Conservation (phyloP, 2,888 invertebrate species). For the Rhagonycha lutea region DNA sequence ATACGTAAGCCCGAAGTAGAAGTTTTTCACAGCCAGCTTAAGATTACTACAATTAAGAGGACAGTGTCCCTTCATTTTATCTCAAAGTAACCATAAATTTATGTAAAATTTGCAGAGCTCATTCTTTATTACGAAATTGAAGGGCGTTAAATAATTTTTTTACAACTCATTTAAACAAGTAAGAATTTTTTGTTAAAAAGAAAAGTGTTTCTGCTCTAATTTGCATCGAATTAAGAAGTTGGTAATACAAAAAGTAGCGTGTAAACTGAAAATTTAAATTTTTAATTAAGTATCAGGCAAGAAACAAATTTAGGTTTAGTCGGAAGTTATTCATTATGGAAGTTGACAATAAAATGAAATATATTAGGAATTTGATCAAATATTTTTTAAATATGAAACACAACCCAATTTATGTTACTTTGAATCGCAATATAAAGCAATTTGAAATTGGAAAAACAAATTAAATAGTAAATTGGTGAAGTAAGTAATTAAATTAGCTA, state of each 20-base stretch:
- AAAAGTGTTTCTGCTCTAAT: not conserved
- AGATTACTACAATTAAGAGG: no score
- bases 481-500: not conserved
- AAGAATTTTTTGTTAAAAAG: not conserved
- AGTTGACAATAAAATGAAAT: not conserved
- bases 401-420: no score
- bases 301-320: not conserved
- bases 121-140: not conserved
- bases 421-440: not conserved
- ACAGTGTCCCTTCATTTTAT: no score
- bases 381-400: not conserved
- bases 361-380: not conserved
- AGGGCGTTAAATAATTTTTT: not conserved
- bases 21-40: no score
- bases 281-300: not conserved
- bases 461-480: not conserved
- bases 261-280: not conserved
- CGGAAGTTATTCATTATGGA: not conserved
- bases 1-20: no score
- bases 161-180: not conserved
- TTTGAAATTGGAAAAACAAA: not conserved
- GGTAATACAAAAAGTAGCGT: not conserved
- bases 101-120: not conserved
- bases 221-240: not conserved
- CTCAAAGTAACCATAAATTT: no score